Conservation (phyloP, 2,888 invertebrate species). For the Hyposoter dolosus region DNA sequence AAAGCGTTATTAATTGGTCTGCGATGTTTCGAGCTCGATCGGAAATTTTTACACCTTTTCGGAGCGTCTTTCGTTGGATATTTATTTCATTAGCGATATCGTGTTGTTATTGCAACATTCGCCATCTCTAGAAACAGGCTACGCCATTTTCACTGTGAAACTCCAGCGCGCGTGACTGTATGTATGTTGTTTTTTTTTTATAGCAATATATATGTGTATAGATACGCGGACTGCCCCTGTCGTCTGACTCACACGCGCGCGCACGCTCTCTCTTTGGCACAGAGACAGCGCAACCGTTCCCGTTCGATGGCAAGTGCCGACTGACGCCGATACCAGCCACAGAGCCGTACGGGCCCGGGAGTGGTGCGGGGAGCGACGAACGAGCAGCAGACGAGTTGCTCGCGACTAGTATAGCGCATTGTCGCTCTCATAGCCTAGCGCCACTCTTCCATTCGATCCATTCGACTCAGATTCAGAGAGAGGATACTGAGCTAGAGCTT, state of each 20-base stretch:
- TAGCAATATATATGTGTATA: conserved; percentile 20
- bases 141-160: conserved; percentile 79
- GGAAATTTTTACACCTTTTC: conserved; percentile 16
- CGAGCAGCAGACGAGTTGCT: neutral
- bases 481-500: neutral
- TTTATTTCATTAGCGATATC: conserved; percentile 24
- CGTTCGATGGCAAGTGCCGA: conserved; percentile 77
- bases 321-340: conserved; percentile 73
- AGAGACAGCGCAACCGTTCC: conserved; percentile 67
- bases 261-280: conserved; percentile 9
- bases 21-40: conserved; percentile 4
- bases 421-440: neutral
- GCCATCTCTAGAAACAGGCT: conserved; percentile 60
- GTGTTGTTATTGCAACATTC: conserved; percentile 46
- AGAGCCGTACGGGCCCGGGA: conserved; percentile 8
- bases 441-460: neutral
- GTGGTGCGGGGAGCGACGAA: neutral
- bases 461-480: neutral
- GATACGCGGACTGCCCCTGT: conserved; percentile 7
- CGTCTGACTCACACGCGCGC: conserved; percentile 64
- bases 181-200: conserved; percentile 27
- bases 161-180: conserved; percentile 49
- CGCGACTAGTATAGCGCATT: neutral
- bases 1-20: neutral
- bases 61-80: neutral